Base-by-base conservation (phyloP, 2,888 invertebrate genomes). In the Drosophila helvetica region DNA sequence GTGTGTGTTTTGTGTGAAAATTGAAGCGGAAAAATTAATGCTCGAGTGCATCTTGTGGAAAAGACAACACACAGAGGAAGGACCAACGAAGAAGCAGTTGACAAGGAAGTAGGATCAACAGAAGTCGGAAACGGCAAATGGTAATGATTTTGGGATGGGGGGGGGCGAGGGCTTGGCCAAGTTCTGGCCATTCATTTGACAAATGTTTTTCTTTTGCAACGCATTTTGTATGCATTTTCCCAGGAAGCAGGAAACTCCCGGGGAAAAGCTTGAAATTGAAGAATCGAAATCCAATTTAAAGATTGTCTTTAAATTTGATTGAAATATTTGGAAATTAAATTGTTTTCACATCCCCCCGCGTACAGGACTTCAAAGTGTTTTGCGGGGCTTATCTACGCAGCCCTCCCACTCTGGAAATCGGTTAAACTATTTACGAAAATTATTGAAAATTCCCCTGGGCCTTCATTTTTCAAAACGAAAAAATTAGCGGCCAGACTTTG, bases 11-110 rank as follows among this genome's bases (percentile, higher is more conserved):
- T 78, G 78, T 62, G 64, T 76, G 80, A 78, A 84, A 88, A 84
- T 83, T 88, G 88, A 88, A 88, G 83, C 83, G 88, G 80, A 88
- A 88, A 88, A 88, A 88, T 88, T 76, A 85, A 88, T 88, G 88
- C 88, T 83, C 75, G 76, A 86, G 54, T 82, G 83, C 83, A 83
- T 78, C 70, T 82, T 80, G 74, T 77, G 82, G 72, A 86, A 83
- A 84, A 80, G 88, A 86, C 83, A 84, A 87, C 82, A 61, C 52
- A 56, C 43, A 63, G 53, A 55, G 38, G 46, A 47, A 61, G 27
- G 55, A 56, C 60, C 27, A 51, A 58, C 59, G 52, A 67, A 72
- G 52, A 67, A 72, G 64, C 73, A 53, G 73, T 64, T 72, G 72
- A 60, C 59, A 75, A 51, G 42, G 30, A n/a, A 27, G 53, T 25